phyloP scores from a whole-genome alignment of 2,888 invertebrate genomes.

The Bruchidius siliquastri region DNA sequence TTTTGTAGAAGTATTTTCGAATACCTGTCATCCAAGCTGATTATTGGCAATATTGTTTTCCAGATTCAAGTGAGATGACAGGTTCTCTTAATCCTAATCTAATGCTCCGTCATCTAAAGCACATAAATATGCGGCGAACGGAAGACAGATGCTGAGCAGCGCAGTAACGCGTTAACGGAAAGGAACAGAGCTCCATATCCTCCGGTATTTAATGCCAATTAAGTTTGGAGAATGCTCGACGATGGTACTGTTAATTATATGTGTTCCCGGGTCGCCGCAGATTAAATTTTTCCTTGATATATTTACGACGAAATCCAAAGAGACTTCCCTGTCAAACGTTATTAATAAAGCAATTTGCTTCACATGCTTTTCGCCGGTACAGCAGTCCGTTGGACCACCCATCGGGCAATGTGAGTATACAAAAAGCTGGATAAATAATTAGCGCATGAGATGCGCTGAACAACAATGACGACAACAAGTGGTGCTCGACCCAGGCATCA shows the following conservation, averaged over 20 bases:
- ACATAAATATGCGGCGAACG: neutral
- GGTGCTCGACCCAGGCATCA: neutral
- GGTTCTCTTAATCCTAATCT: neutral
- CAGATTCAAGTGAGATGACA: no score
- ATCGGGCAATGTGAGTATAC: neutral
- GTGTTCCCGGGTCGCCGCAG: slow-evolving; percentile 5
- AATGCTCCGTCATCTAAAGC: neutral
- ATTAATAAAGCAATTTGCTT: slow-evolving; percentile 21
- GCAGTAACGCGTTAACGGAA: neutral
- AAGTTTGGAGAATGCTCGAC: slow-evolving; percentile 2
- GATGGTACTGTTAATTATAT: slow-evolving; percentile 11
- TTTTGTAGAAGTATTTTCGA: no score
- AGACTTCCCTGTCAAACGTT: slow-evolving; percentile 18
- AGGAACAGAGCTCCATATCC: neutral
- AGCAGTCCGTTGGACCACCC: neutral
- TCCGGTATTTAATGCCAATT: slow-evolving; percentile 7
- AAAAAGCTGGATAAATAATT: neutral
- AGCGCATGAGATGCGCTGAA: neutral
- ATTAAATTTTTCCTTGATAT: slow-evolving; percentile 16
- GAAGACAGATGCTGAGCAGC: neutral
- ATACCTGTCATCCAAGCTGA: no score
- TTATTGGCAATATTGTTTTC: no score
- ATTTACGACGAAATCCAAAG: slow-evolving; percentile 19
- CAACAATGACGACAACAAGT: neutral
- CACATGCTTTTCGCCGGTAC: neutral